Base-by-base conservation (phyloP, 2,888 invertebrate species). In the Dilophus febrilis region DNA sequence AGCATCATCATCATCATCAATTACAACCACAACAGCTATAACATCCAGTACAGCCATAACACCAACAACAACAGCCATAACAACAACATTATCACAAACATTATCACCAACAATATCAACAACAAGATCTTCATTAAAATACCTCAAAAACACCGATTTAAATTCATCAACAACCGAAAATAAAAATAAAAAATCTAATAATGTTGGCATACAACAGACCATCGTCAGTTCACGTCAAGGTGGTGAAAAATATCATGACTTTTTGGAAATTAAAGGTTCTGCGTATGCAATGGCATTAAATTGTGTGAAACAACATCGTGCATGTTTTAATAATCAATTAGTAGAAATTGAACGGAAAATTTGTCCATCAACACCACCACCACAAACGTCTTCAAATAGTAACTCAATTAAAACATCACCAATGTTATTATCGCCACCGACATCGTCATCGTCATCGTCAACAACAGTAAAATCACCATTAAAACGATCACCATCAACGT, bases 281-380 rank as follows among this genome's bases (percentile, higher is more conserved):
- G 54, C 58, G 4, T 47, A 39, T 11, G 18, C 22, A 19, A 47
- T 47, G 47, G 56, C 56, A 45, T 40, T 51, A 31, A 40, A 49
- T 3, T 43, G 53, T 14, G 55, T 61, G 3, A 49, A 50, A 11
- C 50, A 54, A 17, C 57, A 54, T 7, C 50, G 51, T 5, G 61
- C 60, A 3, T 54, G 54, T 4, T 53, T 57, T 11, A 51, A 53
- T 14, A 57, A 33, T 59, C 61, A 4, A 59, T 59, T n/a, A n/a
- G n/a, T n/a, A n/a, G n/a, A n/a, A n/a, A 48, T 55, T 2, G 56
- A 59, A 44, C 47, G 61, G n/a, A n/a, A n/a, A n/a, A n/a, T n/a
- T n/a, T n/a, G n/a, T n/a, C n/a, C n/a, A n/a, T n/a, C n/a, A n/a
- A n/a, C n/a, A n/a, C n/a, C n/a, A 6, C 42, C 47, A 3, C 44